A percentile compares a stretch with the other conserved stretches of the same genome.
Evolutionary conservation across 2,797 vertebrate species (phyloP).

Genomic region (Silurus aristotelis): DNA sequence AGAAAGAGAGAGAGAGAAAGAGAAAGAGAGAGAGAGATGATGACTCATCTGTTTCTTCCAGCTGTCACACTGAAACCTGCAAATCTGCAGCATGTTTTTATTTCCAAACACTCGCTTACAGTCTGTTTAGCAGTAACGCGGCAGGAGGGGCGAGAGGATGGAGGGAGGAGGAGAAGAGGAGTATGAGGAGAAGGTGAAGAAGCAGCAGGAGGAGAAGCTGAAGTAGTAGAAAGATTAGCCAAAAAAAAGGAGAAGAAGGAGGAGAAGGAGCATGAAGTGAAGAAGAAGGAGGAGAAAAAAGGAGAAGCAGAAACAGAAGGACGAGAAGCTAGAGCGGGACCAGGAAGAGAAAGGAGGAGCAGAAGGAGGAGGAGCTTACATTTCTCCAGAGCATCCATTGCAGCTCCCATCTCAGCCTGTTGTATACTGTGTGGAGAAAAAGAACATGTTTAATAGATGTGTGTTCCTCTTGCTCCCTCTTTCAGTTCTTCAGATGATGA

Average conservation of each 20-base stretch:
- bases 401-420: slow-evolving; percentile 98
- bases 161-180: no score
- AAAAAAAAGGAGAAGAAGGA: background rate
- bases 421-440: slow-evolving; percentile 82
- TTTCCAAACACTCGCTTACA: background rate
- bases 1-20: slow-evolving; percentile 26
- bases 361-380: slow-evolving; percentile 79
- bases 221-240: background rate
- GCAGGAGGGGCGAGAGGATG: background rate
- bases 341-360: background rate
- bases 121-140: background rate
- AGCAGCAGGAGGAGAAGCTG: background rate
- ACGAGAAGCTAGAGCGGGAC: no score
- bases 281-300: slow-evolving; percentile 49
- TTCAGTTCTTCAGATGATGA: background rate
- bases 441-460: background rate
- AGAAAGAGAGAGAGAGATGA: background rate
- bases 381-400: slow-evolving; percentile 98
- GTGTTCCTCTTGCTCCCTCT: background rate
- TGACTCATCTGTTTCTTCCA: background rate
- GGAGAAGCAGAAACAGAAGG: background rate
- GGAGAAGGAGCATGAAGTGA: background rate
- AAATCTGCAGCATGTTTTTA: background rate
- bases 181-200: background rate
- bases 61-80: background rate